phyloP scores from a whole-genome alignment of 2,888 invertebrate species.

The Gasteruption jaculator region DNA sequence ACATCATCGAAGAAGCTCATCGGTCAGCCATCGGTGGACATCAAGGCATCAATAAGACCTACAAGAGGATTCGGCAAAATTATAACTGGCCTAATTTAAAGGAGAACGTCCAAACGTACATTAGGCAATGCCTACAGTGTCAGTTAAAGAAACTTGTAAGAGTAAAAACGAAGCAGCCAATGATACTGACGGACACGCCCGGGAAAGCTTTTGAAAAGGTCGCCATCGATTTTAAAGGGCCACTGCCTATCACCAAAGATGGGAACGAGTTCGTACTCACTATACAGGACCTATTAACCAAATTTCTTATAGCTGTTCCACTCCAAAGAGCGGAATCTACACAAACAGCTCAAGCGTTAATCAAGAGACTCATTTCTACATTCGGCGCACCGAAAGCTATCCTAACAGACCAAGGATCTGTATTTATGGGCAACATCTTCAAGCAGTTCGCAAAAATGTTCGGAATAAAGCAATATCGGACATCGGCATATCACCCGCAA shows the following conservation, averaged over 20 bases:
- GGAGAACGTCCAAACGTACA: slow-evolving; percentile 11
- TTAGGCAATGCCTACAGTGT: slow-evolving; percentile 8
- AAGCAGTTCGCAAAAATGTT: slow-evolving; percentile 11
- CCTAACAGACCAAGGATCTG: slow-evolving; percentile 19
- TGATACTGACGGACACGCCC: slow-evolving; percentile 14
- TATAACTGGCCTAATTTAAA: slow-evolving; percentile 21
- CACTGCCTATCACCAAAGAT: slow-evolving; percentile 10
- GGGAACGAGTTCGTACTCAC: slow-evolving; percentile 22
- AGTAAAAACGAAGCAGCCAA: slow-evolving; percentile 12
- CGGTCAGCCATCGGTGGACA: slow-evolving; percentile 13
- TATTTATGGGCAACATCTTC: slow-evolving; percentile 16
- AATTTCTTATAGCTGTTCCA: slow-evolving; percentile 13
- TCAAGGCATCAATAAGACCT: slow-evolving; percentile 16
- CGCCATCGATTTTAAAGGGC: slow-evolving; percentile 20
- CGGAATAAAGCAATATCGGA: slow-evolving; percentile 13
- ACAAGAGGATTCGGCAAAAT: slow-evolving; percentile 15
- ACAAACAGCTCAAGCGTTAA: slow-evolving; percentile 18
- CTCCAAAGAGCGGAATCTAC: slow-evolving; percentile 11
- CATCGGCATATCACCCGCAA: slow-evolving; percentile 18
- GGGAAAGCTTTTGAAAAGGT: slow-evolving; percentile 12
- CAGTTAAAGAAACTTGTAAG: slow-evolving; percentile 12
- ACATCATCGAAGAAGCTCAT: slow-evolving; percentile 14
- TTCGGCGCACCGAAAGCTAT: slow-evolving; percentile 17
- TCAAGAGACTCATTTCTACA: slow-evolving; percentile 14
- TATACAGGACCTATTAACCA: slow-evolving; percentile 14